Percentiles rank a stretch among this genome's conserved stretches.
Evolutionary conservation across 2,797 vertebrate species (phyloP).

Genomic region (Aulostomus chinensis): DNA sequence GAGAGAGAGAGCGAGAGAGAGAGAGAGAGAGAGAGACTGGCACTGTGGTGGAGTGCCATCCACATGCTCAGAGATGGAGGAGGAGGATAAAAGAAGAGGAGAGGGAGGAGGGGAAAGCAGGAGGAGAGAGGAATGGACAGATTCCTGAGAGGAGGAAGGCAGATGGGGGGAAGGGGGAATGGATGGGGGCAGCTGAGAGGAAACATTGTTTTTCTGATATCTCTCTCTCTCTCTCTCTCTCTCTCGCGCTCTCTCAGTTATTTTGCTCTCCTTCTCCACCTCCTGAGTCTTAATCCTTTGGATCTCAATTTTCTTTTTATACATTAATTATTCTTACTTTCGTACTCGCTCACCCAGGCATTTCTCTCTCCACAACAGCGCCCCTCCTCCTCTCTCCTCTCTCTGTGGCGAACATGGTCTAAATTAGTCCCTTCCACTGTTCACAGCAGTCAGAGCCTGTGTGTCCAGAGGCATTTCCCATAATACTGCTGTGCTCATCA

Average conservation of each 20-base stretch:
- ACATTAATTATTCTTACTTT: slow-evolving; percentile 55
- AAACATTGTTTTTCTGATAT: slow-evolving; percentile 49
- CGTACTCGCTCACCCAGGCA: slow-evolving; percentile 35
- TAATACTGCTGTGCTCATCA: slow-evolving; percentile 66
- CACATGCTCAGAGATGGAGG: slow-evolving; percentile 48
- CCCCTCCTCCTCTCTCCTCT: not conserved
- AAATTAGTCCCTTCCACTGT: slow-evolving; percentile 64
- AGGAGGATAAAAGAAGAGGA: slow-evolving; percentile 6
- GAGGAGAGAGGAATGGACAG: slow-evolving; percentile 65
- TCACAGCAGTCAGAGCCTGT: slow-evolving; percentile 48
- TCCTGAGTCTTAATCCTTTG: slow-evolving; percentile 9
- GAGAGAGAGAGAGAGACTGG: slow-evolving; percentile 39
- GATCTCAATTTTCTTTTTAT: slow-evolving; percentile 15
- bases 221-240: not conserved
- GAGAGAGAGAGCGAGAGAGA: slow-evolving; percentile 28
- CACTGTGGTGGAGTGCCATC: slow-evolving; percentile 60
- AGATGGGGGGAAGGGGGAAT: slow-evolving; percentile 67
- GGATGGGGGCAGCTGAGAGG: slow-evolving; percentile 30
- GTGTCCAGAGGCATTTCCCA: slow-evolving; percentile 68
- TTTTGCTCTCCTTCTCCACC: slow-evolving; percentile 27
- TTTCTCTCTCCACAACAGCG: slow-evolving; percentile 15
- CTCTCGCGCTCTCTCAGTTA: slow-evolving; percentile 13
- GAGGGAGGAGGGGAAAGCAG: slow-evolving; percentile 23
- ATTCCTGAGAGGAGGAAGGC: slow-evolving; percentile 69
- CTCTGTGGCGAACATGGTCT: slow-evolving; percentile 58